These are phyloP conservation scores for Platygyra sinensis DNA, from an alignment of 64 coral and sea anemone species.

Conservation along the genomic window DNA sequence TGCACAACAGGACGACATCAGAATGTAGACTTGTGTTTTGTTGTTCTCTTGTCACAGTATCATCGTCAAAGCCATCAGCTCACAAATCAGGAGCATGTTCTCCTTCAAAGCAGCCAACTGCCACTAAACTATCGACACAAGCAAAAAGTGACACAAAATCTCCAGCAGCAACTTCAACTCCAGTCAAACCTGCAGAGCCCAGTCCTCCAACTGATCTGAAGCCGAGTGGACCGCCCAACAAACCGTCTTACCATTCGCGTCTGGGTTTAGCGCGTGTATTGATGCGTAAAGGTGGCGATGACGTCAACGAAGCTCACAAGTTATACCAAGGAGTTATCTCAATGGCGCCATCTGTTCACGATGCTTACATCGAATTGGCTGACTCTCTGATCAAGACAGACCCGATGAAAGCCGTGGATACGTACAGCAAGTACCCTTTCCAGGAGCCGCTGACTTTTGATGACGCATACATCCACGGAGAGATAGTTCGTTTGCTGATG, in stretches of 20 bases:
- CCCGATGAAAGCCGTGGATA: constrained; percentile 91
- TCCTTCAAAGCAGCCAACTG: constrained; percentile 52
- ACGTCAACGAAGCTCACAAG: constrained; percentile 50
- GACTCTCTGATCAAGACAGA: constrained; percentile 85
- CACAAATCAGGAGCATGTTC: constrained; percentile 61
- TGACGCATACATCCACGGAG: constrained; percentile 97
- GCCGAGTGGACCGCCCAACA: constrained; percentile 85
- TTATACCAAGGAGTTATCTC: constrained; percentile 86
- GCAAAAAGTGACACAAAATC: constrained; percentile 10
- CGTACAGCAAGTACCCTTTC: constrained; percentile 75
- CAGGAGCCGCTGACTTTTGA: constrained; percentile 82
- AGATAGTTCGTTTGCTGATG: constrained; percentile 92
- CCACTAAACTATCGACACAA: constrained; percentile 22
- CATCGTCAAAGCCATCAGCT: constrained; percentile 46
- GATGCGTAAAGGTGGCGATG: constrained; percentile 56
- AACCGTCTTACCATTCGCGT: constrained; percentile 76
- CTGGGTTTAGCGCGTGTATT: constrained; percentile 89
- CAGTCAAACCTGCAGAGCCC: constrained; percentile 24
- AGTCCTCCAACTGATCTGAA: constrained; percentile 40
- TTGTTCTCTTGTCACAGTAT: background rate
- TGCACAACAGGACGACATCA: too few species aligned
- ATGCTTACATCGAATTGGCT: constrained; percentile 97
- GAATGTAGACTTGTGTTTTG: background rate
- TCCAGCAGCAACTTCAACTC: background rate
- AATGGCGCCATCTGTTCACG: constrained; percentile 91